Evolutionary conservation across 2,113 vertebrate species (phyloP).

Genomic region (Odocoileus hemionus): DNA sequence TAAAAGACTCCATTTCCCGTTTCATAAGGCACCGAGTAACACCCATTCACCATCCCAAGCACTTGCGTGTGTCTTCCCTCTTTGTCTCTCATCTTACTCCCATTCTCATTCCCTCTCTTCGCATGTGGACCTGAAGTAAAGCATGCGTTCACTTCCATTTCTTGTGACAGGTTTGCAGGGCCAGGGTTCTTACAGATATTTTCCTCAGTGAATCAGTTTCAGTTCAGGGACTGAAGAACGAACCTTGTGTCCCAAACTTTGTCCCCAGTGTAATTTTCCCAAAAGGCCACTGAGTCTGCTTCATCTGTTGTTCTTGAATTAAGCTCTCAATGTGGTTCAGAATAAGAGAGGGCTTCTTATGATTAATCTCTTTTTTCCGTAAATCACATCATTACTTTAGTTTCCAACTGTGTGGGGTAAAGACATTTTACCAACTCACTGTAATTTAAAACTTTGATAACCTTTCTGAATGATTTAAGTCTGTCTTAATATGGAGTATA

Average conservation of each 20-base stretch:
- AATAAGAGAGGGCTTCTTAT: not conserved
- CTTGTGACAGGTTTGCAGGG: not conserved
- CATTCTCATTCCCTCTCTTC: not conserved
- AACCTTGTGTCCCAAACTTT: not conserved
- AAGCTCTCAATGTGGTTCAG: not conserved
- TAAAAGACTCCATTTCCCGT: not conserved
- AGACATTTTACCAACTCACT: not conserved
- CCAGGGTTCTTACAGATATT: not conserved
- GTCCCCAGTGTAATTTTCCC: not conserved
- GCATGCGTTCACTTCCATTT: not conserved
- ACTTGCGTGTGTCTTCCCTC: rapidly evolving
- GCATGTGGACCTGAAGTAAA: not conserved
- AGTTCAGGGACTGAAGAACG: not conserved
- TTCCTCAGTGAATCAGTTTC: not conserved
- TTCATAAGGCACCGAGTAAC: not conserved
- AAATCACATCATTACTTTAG: not conserved
- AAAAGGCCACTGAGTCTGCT: not conserved
- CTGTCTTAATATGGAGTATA: not conserved
- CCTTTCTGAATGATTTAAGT: not conserved
- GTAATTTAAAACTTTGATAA: not conserved
- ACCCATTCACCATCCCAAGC: too few relatives aligned
- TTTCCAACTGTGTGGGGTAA: not conserved
- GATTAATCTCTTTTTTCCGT: not conserved
- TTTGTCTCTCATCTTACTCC: not conserved
- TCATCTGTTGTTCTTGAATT: not conserved